Evolutionary conservation across 1,140 invertebrate species (phyloP).

Genomic region (Drosophila kurseongensis): DNA sequence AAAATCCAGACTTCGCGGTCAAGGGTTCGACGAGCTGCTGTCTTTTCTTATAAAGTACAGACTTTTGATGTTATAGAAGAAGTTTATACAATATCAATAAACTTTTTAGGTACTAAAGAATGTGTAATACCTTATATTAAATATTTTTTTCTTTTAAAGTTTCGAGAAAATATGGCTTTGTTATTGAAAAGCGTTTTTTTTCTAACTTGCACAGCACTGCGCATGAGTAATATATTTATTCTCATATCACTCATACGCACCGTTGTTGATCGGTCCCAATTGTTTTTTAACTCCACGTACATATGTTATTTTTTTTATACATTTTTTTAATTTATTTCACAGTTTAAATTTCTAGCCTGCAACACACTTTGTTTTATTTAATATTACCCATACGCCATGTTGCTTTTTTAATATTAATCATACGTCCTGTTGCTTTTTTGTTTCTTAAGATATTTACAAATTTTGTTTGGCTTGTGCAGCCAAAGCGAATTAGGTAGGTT

Average conservation of each 20-base stretch:
- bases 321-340: neutral
- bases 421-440: neutral
- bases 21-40: constrained; percentile 11
- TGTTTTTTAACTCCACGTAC: neutral
- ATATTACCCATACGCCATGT: too few species aligned
- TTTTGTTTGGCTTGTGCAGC: too few species aligned
- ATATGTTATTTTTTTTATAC: neutral
- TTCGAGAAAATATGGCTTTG: too few species aligned
- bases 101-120: too few species aligned
- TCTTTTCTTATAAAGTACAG: neutral
- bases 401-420: neutral
- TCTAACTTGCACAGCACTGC: neutral
- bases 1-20: neutral
- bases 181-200: too few species aligned
- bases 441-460: too few species aligned
- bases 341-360: neutral
- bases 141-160: too few species aligned
- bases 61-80: neutral
- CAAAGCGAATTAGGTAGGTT: too few species aligned
- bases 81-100: neutral
- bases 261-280: neutral
- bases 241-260: constrained; percentile 7
- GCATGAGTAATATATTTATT: neutral
- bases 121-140: too few species aligned
- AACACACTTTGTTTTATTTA: neutral